These are phyloP conservation scores for Potorous gilbertii DNA, from an alignment of 2,797 vertebrate genomes.

Conservation along the genomic window DNA sequence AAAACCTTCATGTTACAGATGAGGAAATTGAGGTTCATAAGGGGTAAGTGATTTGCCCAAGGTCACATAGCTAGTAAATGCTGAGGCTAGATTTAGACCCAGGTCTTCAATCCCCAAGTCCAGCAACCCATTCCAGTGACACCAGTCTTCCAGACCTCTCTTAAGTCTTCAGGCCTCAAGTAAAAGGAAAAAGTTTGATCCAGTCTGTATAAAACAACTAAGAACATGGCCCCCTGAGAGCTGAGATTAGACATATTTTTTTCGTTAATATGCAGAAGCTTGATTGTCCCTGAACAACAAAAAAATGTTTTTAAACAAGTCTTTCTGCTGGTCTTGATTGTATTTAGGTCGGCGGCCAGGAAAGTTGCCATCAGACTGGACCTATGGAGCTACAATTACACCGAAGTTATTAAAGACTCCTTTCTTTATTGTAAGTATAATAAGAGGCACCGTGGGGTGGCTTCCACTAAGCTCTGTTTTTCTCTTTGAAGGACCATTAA, in stretches of 20 bases:
- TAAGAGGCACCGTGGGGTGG: not conserved
- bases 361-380: not conserved
- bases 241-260: not conserved
- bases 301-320: not conserved
- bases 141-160: not conserved
- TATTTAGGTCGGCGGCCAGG: not conserved
- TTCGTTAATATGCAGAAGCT: not conserved
- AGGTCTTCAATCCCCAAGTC: not conserved
- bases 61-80: not conserved
- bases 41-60: not conserved
- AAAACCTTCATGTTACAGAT: not conserved
- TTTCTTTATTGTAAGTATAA: not conserved
- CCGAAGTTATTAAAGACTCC: not conserved
- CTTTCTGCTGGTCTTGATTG: not conserved
- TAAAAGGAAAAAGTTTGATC: not conserved
- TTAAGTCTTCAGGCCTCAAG: not conserved
- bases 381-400: not conserved
- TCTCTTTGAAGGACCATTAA: conserved; percentile 2
- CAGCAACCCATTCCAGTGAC: not conserved
- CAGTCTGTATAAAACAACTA: not conserved
- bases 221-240: not conserved
- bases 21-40: not conserved
- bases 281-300: not conserved
- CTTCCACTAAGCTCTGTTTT: not conserved
- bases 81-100: not conserved